Conservation (phyloP, 1,140 invertebrate species). For the Drosophila auraria region DNA sequence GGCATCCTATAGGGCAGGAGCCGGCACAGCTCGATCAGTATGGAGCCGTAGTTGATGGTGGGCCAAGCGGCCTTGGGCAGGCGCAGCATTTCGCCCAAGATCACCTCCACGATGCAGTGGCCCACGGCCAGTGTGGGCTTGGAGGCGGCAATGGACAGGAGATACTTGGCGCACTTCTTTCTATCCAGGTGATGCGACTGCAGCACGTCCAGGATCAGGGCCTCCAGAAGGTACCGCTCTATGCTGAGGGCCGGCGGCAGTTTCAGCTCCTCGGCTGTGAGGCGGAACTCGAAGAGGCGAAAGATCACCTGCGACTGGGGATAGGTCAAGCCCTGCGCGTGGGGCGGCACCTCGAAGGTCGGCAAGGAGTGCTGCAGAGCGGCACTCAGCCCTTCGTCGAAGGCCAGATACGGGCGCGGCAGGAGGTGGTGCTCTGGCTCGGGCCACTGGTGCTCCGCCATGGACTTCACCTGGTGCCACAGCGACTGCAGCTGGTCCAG, state of each 20-base stretch:
- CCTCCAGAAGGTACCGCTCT: conserved; percentile 98
- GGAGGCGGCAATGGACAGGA: conserved; percentile 93
- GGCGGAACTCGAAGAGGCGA: conserved; percentile 97
- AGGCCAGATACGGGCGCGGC: conserved; percentile 95
- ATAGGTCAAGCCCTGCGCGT: conserved; percentile 91
- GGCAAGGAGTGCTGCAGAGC: conserved; percentile 97
- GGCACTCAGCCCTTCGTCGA: conserved; percentile 96
- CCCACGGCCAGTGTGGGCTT: conserved; percentile 97
- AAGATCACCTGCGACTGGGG: conserved; percentile 95
- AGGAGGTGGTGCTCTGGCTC: conserved; percentile 93
- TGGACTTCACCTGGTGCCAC: conserved; percentile 96
- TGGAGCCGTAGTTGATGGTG: conserved; percentile 96
- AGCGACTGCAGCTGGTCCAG: conserved; percentile 99
- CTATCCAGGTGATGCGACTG: conserved; percentile 93
- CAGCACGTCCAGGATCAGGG: conserved; percentile 96
- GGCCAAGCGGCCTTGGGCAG: conserved; percentile 94
- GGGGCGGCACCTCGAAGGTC: conserved; percentile 92
- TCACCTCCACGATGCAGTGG: conserved; percentile 98
- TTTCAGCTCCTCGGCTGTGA: conserved; percentile 92
- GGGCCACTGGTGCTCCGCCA: conserved; percentile 96
- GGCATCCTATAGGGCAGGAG: conserved; percentile 97
- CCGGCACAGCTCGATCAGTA: conserved; percentile 98
- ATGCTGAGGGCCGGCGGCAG: conserved; percentile 97
- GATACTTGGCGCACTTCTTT: conserved; percentile 95
- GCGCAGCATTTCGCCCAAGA: conserved; percentile 96